These are phyloP conservation scores for Drosophila tsacasi DNA, from an alignment of 1,140 invertebrate species.

Conservation along the genomic window DNA sequence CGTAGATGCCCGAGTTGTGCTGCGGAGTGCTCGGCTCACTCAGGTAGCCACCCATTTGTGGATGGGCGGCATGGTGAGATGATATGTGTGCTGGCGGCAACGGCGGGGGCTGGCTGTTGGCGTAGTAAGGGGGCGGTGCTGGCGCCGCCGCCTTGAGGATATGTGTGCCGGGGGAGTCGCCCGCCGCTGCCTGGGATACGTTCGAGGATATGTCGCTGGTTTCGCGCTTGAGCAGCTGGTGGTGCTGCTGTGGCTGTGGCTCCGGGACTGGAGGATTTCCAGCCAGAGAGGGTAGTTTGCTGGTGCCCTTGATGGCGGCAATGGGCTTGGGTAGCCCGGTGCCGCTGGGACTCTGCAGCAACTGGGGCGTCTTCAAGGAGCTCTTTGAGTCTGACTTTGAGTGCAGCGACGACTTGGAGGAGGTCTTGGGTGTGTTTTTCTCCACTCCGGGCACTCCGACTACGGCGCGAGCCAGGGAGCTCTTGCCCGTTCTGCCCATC, in stretches of 20 bases:
- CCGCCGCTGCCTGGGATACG: conserved; percentile 69
- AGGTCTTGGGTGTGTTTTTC: conserved; percentile 71
- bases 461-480: conserved; percentile 47
- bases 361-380: conserved; percentile 70
- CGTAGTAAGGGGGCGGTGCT: conserved; percentile 64
- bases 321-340: conserved; percentile 96
- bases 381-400: conserved; percentile 80
- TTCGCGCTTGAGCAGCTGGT: conserved; percentile 68
- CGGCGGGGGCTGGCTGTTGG: conserved; percentile 49
- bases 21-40: conserved; percentile 74
- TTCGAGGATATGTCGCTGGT: conserved; percentile 81
- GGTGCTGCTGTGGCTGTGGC: background rate
- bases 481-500: conserved; percentile 66
- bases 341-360: conserved; percentile 68
- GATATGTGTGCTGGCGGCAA: conserved; percentile 58
- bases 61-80: conserved; percentile 14
- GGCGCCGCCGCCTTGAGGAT: conserved; percentile 66
- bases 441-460: conserved; percentile 36
- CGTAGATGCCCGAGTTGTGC: conserved; percentile 51
- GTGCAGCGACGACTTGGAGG: conserved; percentile 78
- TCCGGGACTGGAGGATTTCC: conserved; percentile 25
- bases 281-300: conserved; percentile 87
- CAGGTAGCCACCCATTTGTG: conserved; percentile 46
- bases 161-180: conserved; percentile 58
- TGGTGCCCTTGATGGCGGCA: conserved; percentile 94